Percentiles rank a stretch among this genome's conserved stretches.
Conservation (phyloP, 2,113 vertebrate species). For the Mesembrinibis cayennensis region DNA sequence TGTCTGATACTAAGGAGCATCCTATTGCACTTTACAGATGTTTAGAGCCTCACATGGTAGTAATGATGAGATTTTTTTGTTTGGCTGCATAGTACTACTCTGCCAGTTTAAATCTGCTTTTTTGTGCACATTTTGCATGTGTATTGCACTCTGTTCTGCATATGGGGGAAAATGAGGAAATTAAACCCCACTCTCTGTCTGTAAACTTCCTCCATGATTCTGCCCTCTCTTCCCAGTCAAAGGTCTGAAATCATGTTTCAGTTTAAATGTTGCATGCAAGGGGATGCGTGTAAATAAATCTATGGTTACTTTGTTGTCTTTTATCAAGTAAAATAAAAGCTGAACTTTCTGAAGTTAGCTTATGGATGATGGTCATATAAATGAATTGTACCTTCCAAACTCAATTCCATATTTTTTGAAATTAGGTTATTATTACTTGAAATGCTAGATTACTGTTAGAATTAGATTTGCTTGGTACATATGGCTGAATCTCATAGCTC, state of each 20-base stretch:
- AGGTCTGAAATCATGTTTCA: neutral
- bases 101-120: neutral
- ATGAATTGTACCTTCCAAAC: neutral
- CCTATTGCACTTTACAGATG: neutral
- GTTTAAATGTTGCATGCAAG: neutral
- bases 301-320: neutral
- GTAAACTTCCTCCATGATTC: neutral
- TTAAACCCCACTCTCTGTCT: neutral
- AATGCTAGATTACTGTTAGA: neutral
- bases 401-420: neutral
- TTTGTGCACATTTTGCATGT: neutral
- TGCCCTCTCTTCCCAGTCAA: neutral
- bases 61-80: neutral
- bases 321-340: neutral
- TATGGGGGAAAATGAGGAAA: neutral
- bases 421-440: neutral
- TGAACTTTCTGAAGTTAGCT: neutral
- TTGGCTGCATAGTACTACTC: neutral
- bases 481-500: neutral
- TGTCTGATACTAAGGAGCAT: neutral
- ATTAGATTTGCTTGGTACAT: neutral
- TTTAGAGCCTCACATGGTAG: neutral
- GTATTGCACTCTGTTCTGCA: neutral
- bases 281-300: neutral
- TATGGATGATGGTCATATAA: neutral